Base-by-base conservation (phyloP, 2,113 vertebrate genomes). In the Pogona vitticeps region DNA sequence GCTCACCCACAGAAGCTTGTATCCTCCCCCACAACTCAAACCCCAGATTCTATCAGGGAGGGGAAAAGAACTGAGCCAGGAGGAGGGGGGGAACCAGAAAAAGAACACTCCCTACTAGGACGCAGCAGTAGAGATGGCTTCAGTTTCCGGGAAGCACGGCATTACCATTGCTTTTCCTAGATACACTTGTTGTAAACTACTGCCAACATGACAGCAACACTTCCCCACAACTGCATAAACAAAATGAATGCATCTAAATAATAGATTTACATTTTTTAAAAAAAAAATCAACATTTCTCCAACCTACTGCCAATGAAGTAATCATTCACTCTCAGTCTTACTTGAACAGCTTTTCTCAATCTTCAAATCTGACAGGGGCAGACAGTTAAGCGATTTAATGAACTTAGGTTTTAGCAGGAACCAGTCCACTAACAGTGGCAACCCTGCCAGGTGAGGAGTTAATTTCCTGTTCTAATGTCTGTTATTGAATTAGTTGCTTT, bases 1-100 rank as follows among this genome's bases (percentile, higher is more conserved):
- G 59, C 52, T 78, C 59, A 56, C 38, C 71, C 80, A 70, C 87
- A 78, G 80, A 68, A 83, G 85, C 85, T 52, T 77, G 73, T 83
- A 76, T 38, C 23, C 8, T 31, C 75, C 92, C 82, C 58, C 42
- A 10, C 61, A 2, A 18, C n/a, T 52, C 78, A 75, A 40, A 8
- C 15, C 0, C 17, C 76, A 3, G 36, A 65, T 78, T 79, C 46
- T 73, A 33, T 71, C 65, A 80, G 9, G 40, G 28, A 76, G 13
- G 33, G 79, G 76, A 84, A 40, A 0, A 0, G 76, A 87, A 82
- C 12, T 59, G 23, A 33, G 26, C 36, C 28, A 9, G 7, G 26
- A 33, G 0, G 46, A 52, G 46, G 46, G 46, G 46, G 46, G 46
- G 46, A 10, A 10, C 5, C 0, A 3, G 36, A 33, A 1, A 3